Evolutionary conservation across 2,797 vertebrate genomes (phyloP), one percentile per base, ranked within the genome.

Genomic region (Xiphophorus birchmanni): DNA sequence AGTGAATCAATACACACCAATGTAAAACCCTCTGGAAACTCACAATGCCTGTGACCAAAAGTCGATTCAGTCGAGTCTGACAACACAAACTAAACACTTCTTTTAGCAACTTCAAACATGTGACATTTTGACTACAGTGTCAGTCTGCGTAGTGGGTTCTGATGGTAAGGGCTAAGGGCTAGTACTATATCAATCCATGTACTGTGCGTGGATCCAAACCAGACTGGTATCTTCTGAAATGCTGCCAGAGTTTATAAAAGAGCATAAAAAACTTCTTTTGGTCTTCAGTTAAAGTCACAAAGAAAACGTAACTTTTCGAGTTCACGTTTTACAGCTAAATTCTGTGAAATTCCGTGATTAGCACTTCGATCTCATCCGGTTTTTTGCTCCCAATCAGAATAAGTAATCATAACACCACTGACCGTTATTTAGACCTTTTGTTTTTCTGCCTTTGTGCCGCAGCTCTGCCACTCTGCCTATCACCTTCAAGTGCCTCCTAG

Each of bases 401-500:
- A 60, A 60, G 1, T 60, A 60, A 60, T 17, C 13, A 32, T 60
- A 18, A 35, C 58, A 17, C 15, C 29, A 63, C 60, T 35, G 32
- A 35, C 5, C 17, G 17, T 6, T 63, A 29, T 4, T 37, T 10
- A 21, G 17, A 65, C 17, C 63, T 37, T 65, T 65, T 8, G 23
- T 21, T 26, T 69, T 10, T 69, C 65, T 42, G 11, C 35, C 67
- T 42, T 75, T 77, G 29, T 58, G 50, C 48, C 76, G 7, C 94
- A 99, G 98, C 93, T 99, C 98, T 80, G 98, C 98, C 95, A 99
- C 98, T 0, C 93, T 99, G 96, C 98, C 98, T 95, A 99, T 99
- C 95, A 99, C 98, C 91, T 99, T 99, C 91, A 99, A 99, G 97
- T 99, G 98, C 96, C 98, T 99, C 90, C 94, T 99, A 80, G 98